A percentile compares a stretch with the other conserved stretches of the same genome.
Evolutionary conservation across 1,140 invertebrate genomes (phyloP).

Genomic region (Rhagoletis pomonella): DNA sequence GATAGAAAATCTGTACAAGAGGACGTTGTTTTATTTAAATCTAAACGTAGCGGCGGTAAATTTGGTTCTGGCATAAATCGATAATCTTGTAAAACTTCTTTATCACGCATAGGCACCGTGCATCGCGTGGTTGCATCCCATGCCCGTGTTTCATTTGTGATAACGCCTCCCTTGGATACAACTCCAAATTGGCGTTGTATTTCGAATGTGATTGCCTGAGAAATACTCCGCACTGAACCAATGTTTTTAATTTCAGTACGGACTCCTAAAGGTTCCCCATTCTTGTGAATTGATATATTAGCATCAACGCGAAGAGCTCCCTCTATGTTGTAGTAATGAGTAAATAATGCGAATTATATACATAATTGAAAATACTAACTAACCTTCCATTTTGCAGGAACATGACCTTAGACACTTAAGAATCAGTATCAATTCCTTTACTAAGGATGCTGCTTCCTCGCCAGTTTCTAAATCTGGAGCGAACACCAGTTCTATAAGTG

Average conservation of each 20-base stretch:
- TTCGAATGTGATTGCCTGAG: constrained; percentile 88
- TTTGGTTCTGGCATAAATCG: constrained; percentile 95
- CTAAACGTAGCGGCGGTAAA: constrained; percentile 88
- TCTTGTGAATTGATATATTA: constrained; percentile 91
- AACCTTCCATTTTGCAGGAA: constrained; percentile 91
- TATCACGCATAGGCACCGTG: constrained; percentile 95
- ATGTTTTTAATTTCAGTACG: constrained; percentile 98
- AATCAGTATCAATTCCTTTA: constrained; percentile 90
- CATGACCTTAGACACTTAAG: constrained; percentile 86
- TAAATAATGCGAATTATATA: not conserved
- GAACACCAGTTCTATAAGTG: constrained; percentile 97
- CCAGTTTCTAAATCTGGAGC: constrained; percentile 92
- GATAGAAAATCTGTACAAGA: constrained; percentile 75
- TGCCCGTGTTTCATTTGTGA: constrained; percentile 91
- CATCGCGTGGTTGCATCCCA: constrained; percentile 81
- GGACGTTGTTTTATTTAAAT: constrained; percentile 76
- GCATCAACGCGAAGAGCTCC: constrained; percentile 98
- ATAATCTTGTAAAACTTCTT: constrained; percentile 87
- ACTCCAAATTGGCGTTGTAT: constrained; percentile 86
- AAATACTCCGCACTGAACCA: constrained; percentile 87
- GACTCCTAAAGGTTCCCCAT: constrained; percentile 83
- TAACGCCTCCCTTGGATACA: constrained; percentile 81
- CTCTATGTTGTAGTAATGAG: constrained; percentile 76
- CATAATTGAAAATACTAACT: not conserved
- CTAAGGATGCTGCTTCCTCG: constrained; percentile 92